These are phyloP conservation scores for Stenchaetothrips biformis DNA, from an alignment of 2,888 invertebrate genomes.

Conservation along the genomic window DNA sequence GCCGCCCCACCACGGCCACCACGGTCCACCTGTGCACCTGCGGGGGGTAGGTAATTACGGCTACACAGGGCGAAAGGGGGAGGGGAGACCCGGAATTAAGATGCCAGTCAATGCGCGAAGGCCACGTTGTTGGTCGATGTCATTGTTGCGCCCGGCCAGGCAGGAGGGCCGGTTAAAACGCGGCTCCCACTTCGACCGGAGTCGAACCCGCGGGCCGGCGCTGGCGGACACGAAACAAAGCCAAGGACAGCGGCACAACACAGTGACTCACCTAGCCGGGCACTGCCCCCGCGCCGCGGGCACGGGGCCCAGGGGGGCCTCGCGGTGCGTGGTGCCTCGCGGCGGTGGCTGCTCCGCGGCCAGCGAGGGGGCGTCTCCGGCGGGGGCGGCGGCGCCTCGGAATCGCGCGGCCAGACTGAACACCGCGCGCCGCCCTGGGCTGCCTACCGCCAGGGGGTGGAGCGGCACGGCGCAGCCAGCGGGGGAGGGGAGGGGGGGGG, in stretches of 20 bases:
- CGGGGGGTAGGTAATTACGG: too few species aligned
- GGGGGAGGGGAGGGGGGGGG: neutral
- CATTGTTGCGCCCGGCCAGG: too few species aligned
- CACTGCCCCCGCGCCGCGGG: neutral
- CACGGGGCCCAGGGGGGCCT: neutral
- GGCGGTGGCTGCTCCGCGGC: neutral
- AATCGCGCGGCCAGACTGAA: neutral
- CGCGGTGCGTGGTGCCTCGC: neutral
- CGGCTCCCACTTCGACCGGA: too few species aligned
- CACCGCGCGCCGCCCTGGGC: neutral
- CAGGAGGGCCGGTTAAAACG: neutral
- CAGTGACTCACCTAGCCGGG: too few species aligned
- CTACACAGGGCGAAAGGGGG: too few species aligned
- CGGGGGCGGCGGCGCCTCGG: conserved; percentile 2
- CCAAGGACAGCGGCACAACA: neutral
- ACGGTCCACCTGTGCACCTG: too few species aligned
- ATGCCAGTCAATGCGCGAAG: too few species aligned
- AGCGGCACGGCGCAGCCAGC: neutral
- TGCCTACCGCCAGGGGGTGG: neutral
- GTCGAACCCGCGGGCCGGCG: neutral
- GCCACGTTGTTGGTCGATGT: too few species aligned
- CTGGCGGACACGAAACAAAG: neutral
- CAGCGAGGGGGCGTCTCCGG: neutral
- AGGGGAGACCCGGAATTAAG: too few species aligned
- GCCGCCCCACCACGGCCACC: too few species aligned